Evolutionary conservation across 2,888 invertebrate genomes (phyloP).

Genomic region (Caenorhabditis angaria): DNA sequence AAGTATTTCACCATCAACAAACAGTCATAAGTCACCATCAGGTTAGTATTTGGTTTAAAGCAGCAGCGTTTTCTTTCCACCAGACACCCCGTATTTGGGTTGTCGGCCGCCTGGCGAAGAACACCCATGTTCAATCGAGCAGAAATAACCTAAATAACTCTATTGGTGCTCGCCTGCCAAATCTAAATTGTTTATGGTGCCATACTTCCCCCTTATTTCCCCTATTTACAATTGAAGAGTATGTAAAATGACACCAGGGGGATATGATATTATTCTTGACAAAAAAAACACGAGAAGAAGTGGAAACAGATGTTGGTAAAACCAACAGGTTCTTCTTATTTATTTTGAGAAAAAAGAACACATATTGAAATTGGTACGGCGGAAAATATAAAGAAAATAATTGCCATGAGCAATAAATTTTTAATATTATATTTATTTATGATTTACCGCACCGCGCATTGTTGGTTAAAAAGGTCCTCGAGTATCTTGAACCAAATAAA

Average conservation of each 20-base stretch:
- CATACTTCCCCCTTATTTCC: not conserved
- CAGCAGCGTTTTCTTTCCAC: no score
- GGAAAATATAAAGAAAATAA: no score
- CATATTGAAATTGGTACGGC: no score
- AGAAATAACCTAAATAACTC: not conserved
- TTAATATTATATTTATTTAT: not conserved
- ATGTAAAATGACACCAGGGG: not conserved
- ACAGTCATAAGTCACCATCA: conserved; percentile 24
- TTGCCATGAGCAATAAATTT: no score
- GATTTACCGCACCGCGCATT: not conserved
- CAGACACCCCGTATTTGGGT: no score
- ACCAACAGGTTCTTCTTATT: no score
- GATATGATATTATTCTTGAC: not conserved
- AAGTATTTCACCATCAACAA: no score
- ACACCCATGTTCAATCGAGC: not conserved
- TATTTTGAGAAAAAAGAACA: no score
- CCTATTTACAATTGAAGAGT: not conserved
- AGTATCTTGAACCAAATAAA: not conserved
- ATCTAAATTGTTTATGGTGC: conserved; percentile 5
- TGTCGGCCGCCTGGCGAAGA: not conserved
- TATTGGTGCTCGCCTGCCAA: not conserved
- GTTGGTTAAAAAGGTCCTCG: not conserved
- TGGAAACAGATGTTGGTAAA: conserved; percentile 1
- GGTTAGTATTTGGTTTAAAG: no score
- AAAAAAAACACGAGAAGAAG: not conserved